Conservation (phyloP, 2,113 vertebrate species). For the Sebastes schlegelii region DNA sequence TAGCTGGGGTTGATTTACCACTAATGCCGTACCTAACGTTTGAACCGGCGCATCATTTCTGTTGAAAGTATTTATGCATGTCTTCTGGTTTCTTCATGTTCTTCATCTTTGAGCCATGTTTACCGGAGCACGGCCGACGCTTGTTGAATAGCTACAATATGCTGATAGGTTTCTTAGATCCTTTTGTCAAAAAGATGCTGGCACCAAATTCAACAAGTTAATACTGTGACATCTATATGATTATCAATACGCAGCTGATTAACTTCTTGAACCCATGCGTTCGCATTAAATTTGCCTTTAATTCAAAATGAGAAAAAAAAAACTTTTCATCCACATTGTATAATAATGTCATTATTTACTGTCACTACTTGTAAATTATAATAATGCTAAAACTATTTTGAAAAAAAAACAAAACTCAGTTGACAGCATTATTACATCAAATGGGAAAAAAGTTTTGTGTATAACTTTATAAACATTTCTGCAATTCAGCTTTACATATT, state of each 20-base stretch:
- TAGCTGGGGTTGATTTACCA: neutral
- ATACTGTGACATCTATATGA: neutral
- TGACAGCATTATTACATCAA: neutral
- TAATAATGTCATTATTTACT: neutral
- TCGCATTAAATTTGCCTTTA: neutral
- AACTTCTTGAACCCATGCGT: neutral
- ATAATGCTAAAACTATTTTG: neutral
- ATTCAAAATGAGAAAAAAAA: too few relatives aligned
- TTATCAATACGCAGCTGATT: neutral
- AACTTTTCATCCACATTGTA: neutral
- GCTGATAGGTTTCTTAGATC: neutral
- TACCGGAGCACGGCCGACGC: neutral
- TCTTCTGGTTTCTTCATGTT: neutral
- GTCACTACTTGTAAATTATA: neutral
- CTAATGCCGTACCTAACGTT: neutral
- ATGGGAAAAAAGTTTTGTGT: neutral
- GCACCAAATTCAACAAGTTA: too few relatives aligned
- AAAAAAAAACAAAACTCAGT: neutral
- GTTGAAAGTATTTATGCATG: neutral
- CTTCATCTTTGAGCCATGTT: neutral
- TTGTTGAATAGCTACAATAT: neutral
- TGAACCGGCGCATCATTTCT: neutral
- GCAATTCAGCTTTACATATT: constrained; percentile 6
- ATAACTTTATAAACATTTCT: constrained; percentile 2
- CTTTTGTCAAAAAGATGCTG: neutral